Evolutionary conservation across 2,797 vertebrate genomes (phyloP).

Genomic region (Okamejei kenojei): DNA sequence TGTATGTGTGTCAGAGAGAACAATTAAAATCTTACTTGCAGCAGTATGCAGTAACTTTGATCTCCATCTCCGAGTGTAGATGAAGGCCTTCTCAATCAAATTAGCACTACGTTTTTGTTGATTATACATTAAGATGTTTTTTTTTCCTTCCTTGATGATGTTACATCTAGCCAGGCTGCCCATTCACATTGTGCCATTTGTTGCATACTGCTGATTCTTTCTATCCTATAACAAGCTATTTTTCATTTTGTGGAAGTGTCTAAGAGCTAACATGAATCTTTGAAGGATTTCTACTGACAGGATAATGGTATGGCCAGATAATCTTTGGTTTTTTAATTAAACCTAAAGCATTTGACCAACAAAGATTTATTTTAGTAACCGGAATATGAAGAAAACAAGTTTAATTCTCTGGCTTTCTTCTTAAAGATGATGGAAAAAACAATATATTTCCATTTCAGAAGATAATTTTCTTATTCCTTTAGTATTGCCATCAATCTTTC

Average conservation of each 20-base stretch:
- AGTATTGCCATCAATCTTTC: background rate
- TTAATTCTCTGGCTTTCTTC: background rate
- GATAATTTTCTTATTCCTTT: background rate
- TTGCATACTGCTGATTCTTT: background rate
- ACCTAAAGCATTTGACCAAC: background rate
- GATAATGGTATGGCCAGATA: background rate
- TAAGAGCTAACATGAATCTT: background rate
- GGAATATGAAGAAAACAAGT: background rate
- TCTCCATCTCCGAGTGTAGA: background rate
- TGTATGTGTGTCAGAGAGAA: too few species aligned
- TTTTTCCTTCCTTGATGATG: background rate
- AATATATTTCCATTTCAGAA: background rate
- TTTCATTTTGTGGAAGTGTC: background rate
- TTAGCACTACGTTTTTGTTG: background rate
- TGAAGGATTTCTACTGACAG: background rate
- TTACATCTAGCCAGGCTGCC: background rate
- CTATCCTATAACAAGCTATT: background rate
- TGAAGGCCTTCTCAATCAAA: background rate
- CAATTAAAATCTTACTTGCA: too few species aligned
- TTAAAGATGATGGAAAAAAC: background rate
- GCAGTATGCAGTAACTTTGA: too few species aligned
- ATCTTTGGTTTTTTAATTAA: background rate
- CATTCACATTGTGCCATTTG: background rate
- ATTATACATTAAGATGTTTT: background rate
- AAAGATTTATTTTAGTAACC: background rate